Evolutionary conservation across 2,113 vertebrate species (phyloP), one percentile per base, ranked within the genome.

Genomic region (Sinocyclocheilus maitianheensis): DNA sequence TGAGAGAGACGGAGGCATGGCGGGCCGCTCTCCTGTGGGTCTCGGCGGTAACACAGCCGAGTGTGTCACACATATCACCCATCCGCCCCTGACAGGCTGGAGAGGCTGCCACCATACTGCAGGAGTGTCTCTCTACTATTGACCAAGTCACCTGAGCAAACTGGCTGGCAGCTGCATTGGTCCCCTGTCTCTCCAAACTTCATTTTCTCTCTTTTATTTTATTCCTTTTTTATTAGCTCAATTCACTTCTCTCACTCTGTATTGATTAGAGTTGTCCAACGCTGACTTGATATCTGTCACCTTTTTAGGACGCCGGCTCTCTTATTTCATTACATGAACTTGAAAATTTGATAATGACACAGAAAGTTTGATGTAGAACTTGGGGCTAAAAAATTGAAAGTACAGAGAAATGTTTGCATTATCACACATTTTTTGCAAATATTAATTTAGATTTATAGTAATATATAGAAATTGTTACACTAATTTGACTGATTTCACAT

Each of bases 21-120:
- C 75, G 88, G 89, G 89, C 88, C 91, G 90, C 86, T 91, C 91
- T 90, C 93, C 90, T 80, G 60, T 89, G 89, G 90, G 93, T 90
- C 91, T 90, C 90, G 90, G 87, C 89, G 92, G 84, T 89, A 89
- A 93, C 90, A 92, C 86, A 89, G 89, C 79, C 84, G 84, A 91
- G 90, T 87, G 89, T 93, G 89, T 92, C 91, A 91, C 89, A 89
- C 89, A 86, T 91, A 90, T 82, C 86, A 87, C 88, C 77, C 77
- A 85, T 87, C 85, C 14, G 22, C 78, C 84, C 58, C 85, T 84
- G 77, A 78, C 63, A 71, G 88, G 72, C 76, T 85, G 78, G 74
- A 81, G 74, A 85, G 55, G 84, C 75, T 46, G 72, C 71, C 71
- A 77, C 78, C 62, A 86, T 72, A 90, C 85, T 83, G 86, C 87